Percentiles rank a stretch among this genome's conserved stretches.
These are phyloP conservation scores for Terebella lapidaria DNA, from an alignment of 2,888 invertebrate species.

Conservation along the genomic window DNA sequence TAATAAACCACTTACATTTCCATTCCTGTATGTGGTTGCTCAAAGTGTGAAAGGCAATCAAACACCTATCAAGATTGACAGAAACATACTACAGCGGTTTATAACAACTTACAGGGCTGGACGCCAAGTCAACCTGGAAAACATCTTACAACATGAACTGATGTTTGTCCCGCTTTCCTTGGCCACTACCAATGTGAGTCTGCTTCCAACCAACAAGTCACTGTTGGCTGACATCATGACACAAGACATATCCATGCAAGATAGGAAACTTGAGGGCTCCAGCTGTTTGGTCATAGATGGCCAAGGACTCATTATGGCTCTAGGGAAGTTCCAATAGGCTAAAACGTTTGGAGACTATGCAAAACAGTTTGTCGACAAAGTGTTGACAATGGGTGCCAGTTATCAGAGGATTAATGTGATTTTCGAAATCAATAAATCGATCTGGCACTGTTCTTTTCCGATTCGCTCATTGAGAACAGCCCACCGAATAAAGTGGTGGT, in stretches of 20 bases:
- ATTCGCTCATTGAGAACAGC: background rate
- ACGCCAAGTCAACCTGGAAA: background rate
- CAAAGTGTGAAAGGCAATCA: background rate
- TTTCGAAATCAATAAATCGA: background rate
- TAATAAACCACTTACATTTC: background rate
- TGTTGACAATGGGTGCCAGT: background rate
- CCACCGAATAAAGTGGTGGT: background rate
- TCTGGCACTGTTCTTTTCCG: background rate
- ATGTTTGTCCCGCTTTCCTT: background rate
- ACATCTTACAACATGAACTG: background rate
- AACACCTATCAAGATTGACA: background rate
- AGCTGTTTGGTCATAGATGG: background rate
- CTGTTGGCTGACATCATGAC: background rate
- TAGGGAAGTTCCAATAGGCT: too few relatives aligned
- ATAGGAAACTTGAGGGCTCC: background rate
- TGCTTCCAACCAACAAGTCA: background rate
- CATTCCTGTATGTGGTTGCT: background rate
- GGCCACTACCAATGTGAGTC: background rate
- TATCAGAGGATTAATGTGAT: background rate
- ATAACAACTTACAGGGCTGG: conserved; percentile 1
- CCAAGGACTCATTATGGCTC: background rate
- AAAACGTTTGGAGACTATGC: conserved; percentile 1
- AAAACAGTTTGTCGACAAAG: background rate
- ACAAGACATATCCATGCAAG: background rate
- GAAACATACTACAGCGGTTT: background rate